A percentile compares a stretch with the other conserved stretches of the same genome.
These are phyloP conservation scores for Cladopsammia gracilis DNA, from an alignment of 64 coral and sea anemone species.

Conservation along the genomic window DNA sequence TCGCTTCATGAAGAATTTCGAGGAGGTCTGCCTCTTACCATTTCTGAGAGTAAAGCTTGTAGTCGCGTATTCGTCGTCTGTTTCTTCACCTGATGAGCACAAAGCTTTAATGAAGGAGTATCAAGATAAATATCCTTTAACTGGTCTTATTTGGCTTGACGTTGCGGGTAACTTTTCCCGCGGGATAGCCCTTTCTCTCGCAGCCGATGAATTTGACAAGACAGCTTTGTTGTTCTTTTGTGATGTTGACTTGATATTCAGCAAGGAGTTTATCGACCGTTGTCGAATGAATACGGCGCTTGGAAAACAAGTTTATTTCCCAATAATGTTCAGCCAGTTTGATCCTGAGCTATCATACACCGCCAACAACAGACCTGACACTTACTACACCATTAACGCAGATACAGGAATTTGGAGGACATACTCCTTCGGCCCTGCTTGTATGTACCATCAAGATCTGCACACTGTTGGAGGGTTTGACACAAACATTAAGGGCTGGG, in stretches of 20 bases:
- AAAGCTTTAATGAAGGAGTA: conserved; percentile 65
- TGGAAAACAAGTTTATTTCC: conserved; percentile 89
- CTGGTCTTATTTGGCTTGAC: conserved; percentile 84
- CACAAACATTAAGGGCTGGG: conserved; percentile 92
- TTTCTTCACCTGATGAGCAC: conserved; percentile 67
- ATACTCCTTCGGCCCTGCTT: conserved; percentile 88
- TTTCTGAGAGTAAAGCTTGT: conserved; percentile 85
- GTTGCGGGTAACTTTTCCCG: conserved; percentile 84
- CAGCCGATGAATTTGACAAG: conserved; percentile 75
- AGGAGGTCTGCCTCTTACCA: conserved; percentile 70
- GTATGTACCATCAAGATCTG: conserved; percentile 82
- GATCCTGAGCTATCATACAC: conserved; percentile 65
- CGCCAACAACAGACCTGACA: conserved; percentile 5
- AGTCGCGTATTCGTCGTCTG: conserved; percentile 82
- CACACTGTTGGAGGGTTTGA: conserved; percentile 88
- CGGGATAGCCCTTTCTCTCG: conserved; percentile 78
- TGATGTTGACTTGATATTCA: conserved; percentile 91
- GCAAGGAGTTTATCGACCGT: conserved; percentile 81
- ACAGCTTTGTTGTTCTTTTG: conserved; percentile 92
- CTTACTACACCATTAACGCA: conserved; percentile 59
- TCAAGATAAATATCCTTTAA: conserved; percentile 60
- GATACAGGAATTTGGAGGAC: conserved; percentile 90
- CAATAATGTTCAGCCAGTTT: conserved; percentile 96
- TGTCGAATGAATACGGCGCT: conserved; percentile 77
- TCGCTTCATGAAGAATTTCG: conserved; percentile 91